A percentile compares a stretch with the other conserved stretches of the same genome.
Evolutionary conservation across 2,113 vertebrate species (phyloP).

Genomic region (Myanophis thanlyinensis): DNA sequence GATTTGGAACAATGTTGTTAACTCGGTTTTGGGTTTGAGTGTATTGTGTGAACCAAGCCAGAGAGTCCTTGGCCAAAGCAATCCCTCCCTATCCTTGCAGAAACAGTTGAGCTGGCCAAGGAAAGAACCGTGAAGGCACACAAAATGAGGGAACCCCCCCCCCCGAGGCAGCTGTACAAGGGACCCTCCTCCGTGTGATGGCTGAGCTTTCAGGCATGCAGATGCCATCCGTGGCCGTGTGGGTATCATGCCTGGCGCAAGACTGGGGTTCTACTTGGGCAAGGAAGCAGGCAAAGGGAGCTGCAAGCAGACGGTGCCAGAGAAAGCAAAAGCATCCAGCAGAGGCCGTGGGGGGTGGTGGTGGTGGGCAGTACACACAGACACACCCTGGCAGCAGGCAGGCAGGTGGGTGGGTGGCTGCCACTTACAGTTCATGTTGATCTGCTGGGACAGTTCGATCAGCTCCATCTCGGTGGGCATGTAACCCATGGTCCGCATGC

Average conservation of each 20-base stretch:
- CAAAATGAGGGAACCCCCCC: background rate
- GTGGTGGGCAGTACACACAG: background rate
- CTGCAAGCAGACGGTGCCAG: background rate
- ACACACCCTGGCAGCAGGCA: background rate
- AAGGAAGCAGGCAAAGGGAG: background rate
- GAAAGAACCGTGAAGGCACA: background rate
- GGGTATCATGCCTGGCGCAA: background rate
- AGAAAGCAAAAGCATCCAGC: background rate
- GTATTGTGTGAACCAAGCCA: background rate
- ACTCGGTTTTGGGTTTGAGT: background rate
- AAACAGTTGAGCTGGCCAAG: background rate
- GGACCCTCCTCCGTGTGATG: background rate
- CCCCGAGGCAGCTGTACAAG: background rate
- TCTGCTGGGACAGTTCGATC: slow-evolving; percentile 97
- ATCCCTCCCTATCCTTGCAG: background rate
- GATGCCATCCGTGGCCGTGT: background rate
- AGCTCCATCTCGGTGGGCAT: slow-evolving; percentile 99
- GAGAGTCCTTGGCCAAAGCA: background rate
- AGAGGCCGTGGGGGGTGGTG: background rate
- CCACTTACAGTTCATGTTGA: slow-evolving; percentile 97
- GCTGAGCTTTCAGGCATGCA: background rate
- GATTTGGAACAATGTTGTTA: background rate
- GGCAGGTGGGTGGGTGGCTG: background rate
- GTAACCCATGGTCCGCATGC: slow-evolving; percentile 99
- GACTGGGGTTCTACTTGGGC: background rate